A percentile compares a stretch with the other conserved stretches of the same genome.
These are phyloP conservation scores for Eupleurogrammus muticus DNA, from an alignment of 2,797 vertebrate species.

Conservation along the genomic window DNA sequence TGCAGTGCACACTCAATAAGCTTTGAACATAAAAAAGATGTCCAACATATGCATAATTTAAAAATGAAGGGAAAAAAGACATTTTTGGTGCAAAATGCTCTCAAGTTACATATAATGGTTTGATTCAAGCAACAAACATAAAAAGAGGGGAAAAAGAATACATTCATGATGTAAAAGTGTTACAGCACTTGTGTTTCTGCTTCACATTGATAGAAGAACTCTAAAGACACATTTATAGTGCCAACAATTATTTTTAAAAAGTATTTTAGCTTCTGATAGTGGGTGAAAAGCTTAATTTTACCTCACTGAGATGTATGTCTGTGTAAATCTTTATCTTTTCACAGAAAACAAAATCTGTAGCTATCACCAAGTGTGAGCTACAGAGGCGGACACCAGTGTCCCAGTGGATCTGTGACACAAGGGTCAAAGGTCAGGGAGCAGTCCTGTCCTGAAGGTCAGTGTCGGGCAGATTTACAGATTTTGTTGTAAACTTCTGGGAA, in stretches of 20 bases:
- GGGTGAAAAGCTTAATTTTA: neutral
- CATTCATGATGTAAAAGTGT: constrained; percentile 26
- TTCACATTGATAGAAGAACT: constrained; percentile 14
- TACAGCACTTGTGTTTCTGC: constrained; percentile 6
- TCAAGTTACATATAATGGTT: neutral
- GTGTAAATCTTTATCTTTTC: neutral
- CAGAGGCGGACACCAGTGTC: no score
- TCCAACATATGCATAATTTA: neutral
- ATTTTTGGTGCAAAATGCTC: neutral
- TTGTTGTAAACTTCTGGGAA: constrained; percentile 98
- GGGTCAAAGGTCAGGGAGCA: neutral
- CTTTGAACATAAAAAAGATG: neutral
- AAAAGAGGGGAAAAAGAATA: constrained; percentile 9
- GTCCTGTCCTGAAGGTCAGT: constrained; percentile 78
- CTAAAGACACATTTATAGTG: constrained; percentile 2
- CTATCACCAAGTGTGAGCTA: neutral
- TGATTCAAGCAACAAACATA: neutral
- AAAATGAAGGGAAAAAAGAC: neutral
- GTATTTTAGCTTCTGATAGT: neutral
- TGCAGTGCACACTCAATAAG: neutral
- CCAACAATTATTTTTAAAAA: neutral
- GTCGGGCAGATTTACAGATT: constrained; percentile 97
- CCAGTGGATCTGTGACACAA: neutral
- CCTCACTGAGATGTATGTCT: neutral
- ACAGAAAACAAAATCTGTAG: neutral